Evolutionary conservation across 2,797 vertebrate genomes (phyloP).

Genomic region (Malacoctenus gilli): DNA sequence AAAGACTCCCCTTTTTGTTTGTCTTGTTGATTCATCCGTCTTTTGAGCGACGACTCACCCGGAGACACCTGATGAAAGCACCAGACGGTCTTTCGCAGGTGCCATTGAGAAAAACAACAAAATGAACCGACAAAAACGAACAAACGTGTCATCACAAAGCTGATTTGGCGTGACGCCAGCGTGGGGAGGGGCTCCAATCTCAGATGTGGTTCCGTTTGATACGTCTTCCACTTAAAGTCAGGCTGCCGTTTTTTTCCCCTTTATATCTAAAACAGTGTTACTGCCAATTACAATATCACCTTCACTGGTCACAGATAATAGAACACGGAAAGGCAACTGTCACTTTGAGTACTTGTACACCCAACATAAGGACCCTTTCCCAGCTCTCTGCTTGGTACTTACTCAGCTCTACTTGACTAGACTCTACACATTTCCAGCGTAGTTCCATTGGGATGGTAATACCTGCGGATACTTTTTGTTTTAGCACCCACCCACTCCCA

Average conservation of each 20-base stretch:
- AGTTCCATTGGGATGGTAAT: no score
- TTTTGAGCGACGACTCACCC: constrained; percentile 11
- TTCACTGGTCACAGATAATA: no score
- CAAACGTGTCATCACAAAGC: neutral
- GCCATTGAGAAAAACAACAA: constrained; percentile 5
- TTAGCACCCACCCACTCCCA: no score
- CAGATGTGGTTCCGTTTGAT: neutral
- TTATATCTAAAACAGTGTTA: no score
- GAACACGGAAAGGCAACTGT: no score
- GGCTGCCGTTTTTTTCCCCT: neutral
- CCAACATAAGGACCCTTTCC: no score
- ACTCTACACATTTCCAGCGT: no score
- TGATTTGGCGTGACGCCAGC: neutral
- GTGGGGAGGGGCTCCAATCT: neutral
- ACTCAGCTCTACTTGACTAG: no score
- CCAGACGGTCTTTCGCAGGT: constrained; percentile 13
- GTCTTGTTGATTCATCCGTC: constrained; percentile 10
- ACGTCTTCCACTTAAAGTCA: neutral
- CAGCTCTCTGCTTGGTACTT: no score
- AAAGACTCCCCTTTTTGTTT: constrained; percentile 1
- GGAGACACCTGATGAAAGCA: neutral
- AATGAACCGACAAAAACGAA: neutral
- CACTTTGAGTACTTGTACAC: no score
- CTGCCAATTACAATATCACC: no score
- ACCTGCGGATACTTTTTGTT: no score